Percentiles rank a stretch among this genome's conserved stretches.
phyloP scores from a whole-genome alignment of 2,797 vertebrate genomes.

The Phalanger gymnotis region DNA sequence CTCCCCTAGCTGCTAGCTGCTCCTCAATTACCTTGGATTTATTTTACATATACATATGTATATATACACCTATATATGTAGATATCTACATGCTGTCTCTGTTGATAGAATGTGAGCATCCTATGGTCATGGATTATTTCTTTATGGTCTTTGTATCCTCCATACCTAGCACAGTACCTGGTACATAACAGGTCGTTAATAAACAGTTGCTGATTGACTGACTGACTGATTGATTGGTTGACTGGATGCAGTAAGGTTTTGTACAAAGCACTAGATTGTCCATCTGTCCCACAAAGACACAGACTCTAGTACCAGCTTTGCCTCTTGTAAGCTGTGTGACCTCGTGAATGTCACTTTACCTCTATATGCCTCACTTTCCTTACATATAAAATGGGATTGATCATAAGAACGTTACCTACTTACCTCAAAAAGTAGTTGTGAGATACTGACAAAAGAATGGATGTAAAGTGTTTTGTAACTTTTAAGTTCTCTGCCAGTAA shows the following conservation, averaged over 20 bases:
- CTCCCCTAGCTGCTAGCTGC: not conserved
- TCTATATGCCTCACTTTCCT: slow-evolving; percentile 10
- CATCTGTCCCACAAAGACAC: slow-evolving; percentile 15
- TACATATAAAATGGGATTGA: slow-evolving; percentile 18
- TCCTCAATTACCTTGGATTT: not conserved
- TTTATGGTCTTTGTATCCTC: not conserved
- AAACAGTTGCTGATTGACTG: not conserved
- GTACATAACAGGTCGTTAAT: not conserved
- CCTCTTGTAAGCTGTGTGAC: not conserved
- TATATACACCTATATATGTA: not conserved
- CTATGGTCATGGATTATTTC: not conserved
- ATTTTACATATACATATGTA: not conserved
- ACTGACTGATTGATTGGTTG: not conserved
- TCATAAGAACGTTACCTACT: not conserved
- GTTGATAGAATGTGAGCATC: not conserved
- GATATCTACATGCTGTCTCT: not conserved
- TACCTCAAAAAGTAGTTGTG: not conserved
- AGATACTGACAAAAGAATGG: not conserved
- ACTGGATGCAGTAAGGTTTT: not conserved
- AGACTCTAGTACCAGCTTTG: not conserved
- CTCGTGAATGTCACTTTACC: not conserved
- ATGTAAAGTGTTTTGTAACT: not conserved
- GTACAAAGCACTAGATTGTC: not conserved
- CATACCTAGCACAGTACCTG: not conserved
- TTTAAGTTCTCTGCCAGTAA: not conserved